A percentile compares a stretch with the other conserved stretches of the same genome.
phyloP scores from a whole-genome alignment of 2,797 vertebrate species.

The Malacoctenus gilli region DNA sequence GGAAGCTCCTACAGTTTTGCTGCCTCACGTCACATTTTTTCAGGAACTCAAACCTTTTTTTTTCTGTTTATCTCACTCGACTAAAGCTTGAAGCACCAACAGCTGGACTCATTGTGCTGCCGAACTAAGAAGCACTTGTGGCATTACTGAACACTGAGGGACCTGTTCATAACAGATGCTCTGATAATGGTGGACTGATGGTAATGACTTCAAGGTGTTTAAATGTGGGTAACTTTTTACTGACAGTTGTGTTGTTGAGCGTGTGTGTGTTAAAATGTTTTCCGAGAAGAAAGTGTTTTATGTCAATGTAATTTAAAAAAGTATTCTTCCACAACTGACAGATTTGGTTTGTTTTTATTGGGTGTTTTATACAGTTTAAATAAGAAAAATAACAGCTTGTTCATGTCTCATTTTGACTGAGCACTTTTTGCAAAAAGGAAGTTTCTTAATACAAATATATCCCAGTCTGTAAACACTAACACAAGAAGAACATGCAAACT shows the following conservation, averaged over 20 bases:
- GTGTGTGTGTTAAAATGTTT: no score
- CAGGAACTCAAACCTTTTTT: no score
- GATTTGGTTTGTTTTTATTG: background rate
- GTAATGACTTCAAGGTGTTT: background rate
- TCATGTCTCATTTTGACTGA: no score
- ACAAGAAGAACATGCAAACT: no score
- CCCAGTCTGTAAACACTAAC: no score
- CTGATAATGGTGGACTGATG: conserved; percentile 12
- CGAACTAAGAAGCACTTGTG: background rate
- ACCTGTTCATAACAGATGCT: background rate
- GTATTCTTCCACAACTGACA: conserved; percentile 12
- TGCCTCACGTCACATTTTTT: no score
- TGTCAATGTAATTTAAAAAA: conserved; percentile 32
- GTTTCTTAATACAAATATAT: no score
- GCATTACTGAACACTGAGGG: background rate
- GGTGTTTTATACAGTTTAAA: no score
- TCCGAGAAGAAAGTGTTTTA: background rate
- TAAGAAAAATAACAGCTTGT: no score
- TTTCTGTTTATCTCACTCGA: no score
- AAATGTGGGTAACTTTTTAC: conserved; percentile 1
- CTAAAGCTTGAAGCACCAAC: background rate
- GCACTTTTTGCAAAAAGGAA: no score
- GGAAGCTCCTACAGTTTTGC: no score
- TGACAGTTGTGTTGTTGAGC: conserved; percentile 1
- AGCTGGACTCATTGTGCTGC: conserved; percentile 6